Evolutionary conservation across 2,797 vertebrate genomes (phyloP), one percentile per base, ranked within the genome.

Genomic region (Aplochiton taeniatus): DNA sequence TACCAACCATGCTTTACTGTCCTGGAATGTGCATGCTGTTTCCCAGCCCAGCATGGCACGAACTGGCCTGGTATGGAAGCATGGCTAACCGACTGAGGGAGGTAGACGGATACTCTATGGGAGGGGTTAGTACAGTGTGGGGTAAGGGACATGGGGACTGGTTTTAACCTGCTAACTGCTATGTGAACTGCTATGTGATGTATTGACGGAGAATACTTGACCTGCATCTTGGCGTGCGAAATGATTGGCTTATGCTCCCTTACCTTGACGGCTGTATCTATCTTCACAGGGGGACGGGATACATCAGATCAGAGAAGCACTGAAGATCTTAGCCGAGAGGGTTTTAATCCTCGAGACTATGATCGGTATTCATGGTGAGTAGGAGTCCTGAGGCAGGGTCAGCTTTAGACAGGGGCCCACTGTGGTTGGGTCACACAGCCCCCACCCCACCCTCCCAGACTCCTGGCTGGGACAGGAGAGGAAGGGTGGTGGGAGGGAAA

Each of bases 311-410:
- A 97, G 96, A 78, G 96, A 99, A 92, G 97, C 96, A 68, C 95
- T 99, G 94, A 99, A 99, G 96, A 99, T 99, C 93, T 97, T 98
- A 96, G 97, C 96, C 42, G 97, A 98, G 91, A 95, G 97, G 95
- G 97, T 99, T 95, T 97, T 98, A 95, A 98, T 98, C 95, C 95
- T 99, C 89, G 97, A 98, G 93, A 97, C 97, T 94, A 97, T 98
- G 97, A 98, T 98, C 91, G 97, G 97, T 96, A 96, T 98, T 88
- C 96, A 99, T 86, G 97, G 97, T 98, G 96, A 98, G 97, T 98
- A 94, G 92, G 93, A 93, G 91, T 92, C 90, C 87, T 84, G 90
- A 88, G 85, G 80, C 87, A 91, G 90, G 87, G 81, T 90, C 89
- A 91, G 90, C 86, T 87, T 67, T 84, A 87, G 91, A 83, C 83